A percentile compares a stretch with the other conserved stretches of the same genome.
phyloP scores from a whole-genome alignment of 1,140 invertebrate genomes.

The Sycophaga agraensis region DNA sequence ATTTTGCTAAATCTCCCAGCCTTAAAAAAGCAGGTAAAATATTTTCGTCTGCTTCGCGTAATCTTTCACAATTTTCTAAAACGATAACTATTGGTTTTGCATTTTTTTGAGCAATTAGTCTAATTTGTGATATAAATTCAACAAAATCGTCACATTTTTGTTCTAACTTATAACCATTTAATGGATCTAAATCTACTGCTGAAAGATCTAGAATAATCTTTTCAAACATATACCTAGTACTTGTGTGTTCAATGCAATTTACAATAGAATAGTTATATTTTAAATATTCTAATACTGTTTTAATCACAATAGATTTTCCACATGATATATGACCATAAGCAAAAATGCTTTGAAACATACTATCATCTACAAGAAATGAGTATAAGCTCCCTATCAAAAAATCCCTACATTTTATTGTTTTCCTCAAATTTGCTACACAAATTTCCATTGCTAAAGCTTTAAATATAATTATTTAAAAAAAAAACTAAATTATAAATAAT shows the following conservation, averaged over 20 bases:
- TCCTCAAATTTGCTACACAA: conserved; percentile 44
- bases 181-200: conserved; percentile 43
- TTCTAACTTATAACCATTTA: conserved; percentile 44
- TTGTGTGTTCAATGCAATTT: conserved; percentile 83
- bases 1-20: conserved; percentile 70
- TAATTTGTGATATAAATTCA: conserved; percentile 69
- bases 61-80: conserved; percentile 77
- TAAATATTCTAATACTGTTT: conserved; percentile 61
- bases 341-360: conserved; percentile 68
- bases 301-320: conserved; percentile 75
- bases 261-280: conserved; percentile 67
- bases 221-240: conserved; percentile 74
- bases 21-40: conserved; percentile 71
- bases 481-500: conserved; percentile 2
- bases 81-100: conserved; percentile 63
- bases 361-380: conserved; percentile 63
- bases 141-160: conserved; percentile 71
- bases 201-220: conserved; percentile 68
- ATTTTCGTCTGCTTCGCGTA: conserved; percentile 72
- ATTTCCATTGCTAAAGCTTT: conserved; percentile 55
- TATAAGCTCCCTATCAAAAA: conserved; percentile 61
- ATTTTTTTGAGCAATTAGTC: conserved; percentile 41
- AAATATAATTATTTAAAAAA: conserved; percentile 8
- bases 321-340: conserved; percentile 77
- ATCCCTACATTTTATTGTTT: conserved; percentile 62